Conservation (phyloP, 2,797 vertebrate species). For the Philypnodon macrostomus region DNA sequence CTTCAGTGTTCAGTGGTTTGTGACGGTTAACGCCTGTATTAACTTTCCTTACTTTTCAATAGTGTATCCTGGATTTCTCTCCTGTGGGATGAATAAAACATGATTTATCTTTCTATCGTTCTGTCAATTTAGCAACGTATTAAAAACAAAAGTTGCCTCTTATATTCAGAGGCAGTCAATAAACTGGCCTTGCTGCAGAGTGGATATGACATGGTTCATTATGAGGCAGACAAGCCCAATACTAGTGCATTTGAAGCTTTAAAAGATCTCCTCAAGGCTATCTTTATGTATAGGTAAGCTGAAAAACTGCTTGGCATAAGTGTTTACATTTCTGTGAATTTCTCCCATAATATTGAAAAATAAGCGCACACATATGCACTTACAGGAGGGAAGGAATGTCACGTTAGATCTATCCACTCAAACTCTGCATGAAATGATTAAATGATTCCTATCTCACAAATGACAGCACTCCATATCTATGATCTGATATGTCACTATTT, state of each 20-base stretch:
- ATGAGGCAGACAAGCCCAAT: conserved; percentile 2
- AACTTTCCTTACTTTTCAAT: not conserved
- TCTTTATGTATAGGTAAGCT: not conserved
- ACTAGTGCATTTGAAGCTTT: conserved; percentile 1
- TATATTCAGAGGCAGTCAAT: conserved; percentile 3
- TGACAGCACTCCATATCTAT: conserved; percentile 21
- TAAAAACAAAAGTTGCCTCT: conserved; percentile 2
- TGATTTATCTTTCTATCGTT: conserved; percentile 1
- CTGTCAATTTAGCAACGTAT: not conserved
- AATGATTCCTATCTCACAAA: conserved; percentile 36
- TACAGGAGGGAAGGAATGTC: not conserved
- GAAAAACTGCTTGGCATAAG: not conserved
- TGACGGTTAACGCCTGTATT: not conserved
- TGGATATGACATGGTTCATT: conserved; percentile 4
- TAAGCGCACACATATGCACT: not conserved
- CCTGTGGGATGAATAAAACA: not conserved
- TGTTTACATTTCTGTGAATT: not conserved
- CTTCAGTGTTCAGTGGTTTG: not conserved
- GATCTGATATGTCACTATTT: conserved; percentile 29
- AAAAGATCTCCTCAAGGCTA: not conserved
- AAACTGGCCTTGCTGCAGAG: conserved; percentile 2
- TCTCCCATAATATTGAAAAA: not conserved
- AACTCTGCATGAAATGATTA: conserved; percentile 34
- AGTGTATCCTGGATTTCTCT: not conserved
- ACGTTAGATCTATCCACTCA: conserved; percentile 10